Evolutionary conservation across 2,113 vertebrate genomes (phyloP).

Genomic region (Lampris incognitus): DNA sequence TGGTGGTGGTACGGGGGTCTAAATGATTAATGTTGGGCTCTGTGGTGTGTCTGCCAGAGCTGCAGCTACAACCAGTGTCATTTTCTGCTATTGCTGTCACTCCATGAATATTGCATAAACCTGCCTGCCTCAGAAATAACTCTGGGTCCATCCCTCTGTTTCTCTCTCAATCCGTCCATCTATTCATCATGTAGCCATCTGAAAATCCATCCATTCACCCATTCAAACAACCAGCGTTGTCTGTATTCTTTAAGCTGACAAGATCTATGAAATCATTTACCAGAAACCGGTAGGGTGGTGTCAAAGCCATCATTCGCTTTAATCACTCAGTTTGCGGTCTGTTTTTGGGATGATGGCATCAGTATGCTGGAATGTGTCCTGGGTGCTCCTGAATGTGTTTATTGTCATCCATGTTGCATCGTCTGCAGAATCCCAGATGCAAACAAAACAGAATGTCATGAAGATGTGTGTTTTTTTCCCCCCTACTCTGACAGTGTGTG

Average conservation of each 20-base stretch:
- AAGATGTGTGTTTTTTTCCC: slow-evolving; percentile 15
- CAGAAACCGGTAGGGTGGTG: slow-evolving; percentile 7
- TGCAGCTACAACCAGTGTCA: slow-evolving; percentile 70
- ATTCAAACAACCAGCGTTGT: neutral
- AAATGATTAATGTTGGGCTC: slow-evolving; percentile 71
- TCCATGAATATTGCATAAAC: slow-evolving; percentile 72
- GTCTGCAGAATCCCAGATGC: slow-evolving; percentile 51
- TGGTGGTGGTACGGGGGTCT: slow-evolving; percentile 54
- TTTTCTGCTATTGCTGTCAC: slow-evolving; percentile 59
- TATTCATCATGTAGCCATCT: neutral
- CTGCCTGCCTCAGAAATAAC: slow-evolving; percentile 48
- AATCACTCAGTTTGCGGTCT: slow-evolving; percentile 41
- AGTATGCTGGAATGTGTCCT: slow-evolving; percentile 36
- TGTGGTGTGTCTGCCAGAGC: slow-evolving; percentile 59
- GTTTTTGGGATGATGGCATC: slow-evolving; percentile 31
- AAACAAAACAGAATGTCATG: slow-evolving; percentile 47
- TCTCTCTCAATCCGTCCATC: neutral
- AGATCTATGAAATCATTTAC: slow-evolving; percentile 18
- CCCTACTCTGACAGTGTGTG: slow-evolving; percentile 1
- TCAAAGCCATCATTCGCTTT: slow-evolving; percentile 37
- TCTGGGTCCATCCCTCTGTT: slow-evolving; percentile 17
- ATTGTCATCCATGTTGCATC: slow-evolving; percentile 48
- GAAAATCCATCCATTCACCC: neutral
- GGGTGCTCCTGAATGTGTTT: slow-evolving; percentile 56
- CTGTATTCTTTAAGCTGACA: slow-evolving; percentile 11